phyloP scores from a whole-genome alignment of 2,113 vertebrate genomes.

The Rhea americana region DNA sequence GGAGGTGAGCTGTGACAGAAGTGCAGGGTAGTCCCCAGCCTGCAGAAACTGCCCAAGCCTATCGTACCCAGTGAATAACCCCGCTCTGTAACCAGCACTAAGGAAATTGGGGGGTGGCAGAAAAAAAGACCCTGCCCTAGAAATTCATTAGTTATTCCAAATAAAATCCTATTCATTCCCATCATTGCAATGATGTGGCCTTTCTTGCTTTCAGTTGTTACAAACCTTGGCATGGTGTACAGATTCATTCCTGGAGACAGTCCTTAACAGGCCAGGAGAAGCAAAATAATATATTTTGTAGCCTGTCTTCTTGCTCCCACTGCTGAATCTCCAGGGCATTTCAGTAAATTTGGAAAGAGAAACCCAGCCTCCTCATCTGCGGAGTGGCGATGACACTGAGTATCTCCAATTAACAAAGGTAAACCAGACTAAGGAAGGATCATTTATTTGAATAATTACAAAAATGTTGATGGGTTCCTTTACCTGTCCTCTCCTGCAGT shows the following conservation, averaged over 20 bases:
- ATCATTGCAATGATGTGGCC: too few relatives aligned
- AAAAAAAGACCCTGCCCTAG: background rate
- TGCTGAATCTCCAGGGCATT: background rate
- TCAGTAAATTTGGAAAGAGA: background rate
- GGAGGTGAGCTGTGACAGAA: background rate
- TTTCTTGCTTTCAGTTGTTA: background rate
- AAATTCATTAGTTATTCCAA: too few relatives aligned
- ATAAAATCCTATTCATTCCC: background rate
- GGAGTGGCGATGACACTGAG: rapidly evolving
- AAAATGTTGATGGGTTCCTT: background rate
- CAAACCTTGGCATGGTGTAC: too few relatives aligned
- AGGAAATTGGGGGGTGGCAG: background rate
- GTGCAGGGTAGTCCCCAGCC: rapidly evolving
- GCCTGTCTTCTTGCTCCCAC: background rate
- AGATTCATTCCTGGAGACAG: too few relatives aligned
- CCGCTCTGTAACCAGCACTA: background rate
- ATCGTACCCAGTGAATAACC: background rate
- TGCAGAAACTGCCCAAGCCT: background rate
- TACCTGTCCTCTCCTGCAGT: background rate
- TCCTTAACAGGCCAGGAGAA: background rate
- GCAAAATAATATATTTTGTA: background rate
- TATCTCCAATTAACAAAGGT: background rate
- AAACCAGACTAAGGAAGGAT: background rate
- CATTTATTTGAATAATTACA: background rate
- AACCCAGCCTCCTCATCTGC: background rate